Base-by-base conservation (phyloP, 2,888 invertebrate genomes). In the Leptinotarsa tumamoca region DNA sequence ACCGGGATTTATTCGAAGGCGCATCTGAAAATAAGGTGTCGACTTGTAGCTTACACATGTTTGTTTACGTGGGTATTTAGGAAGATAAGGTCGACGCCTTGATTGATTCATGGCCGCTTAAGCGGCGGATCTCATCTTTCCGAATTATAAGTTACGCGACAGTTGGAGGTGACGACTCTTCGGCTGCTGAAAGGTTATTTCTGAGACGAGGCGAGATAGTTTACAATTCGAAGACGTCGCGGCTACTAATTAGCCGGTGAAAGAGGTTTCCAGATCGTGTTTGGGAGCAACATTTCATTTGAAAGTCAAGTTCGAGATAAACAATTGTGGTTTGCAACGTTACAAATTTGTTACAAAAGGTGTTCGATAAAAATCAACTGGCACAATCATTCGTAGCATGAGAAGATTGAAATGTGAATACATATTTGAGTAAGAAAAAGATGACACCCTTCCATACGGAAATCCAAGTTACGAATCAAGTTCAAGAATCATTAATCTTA, bases 41-140 rank as follows among this genome's bases (percentile, higher is more conserved):
- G 86, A 86, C 83, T 86, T 86, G 85, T 86, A 85, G 83, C 85
- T 86, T 87, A 87, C 87, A 87, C 82, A 82, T 87, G 87, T 87
- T 87, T 86, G 85, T 87, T 86, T 85, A 85, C 84, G 85, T 84
- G 83, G 85, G 84, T 83, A 86, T 86, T 86, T 85, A 84, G 79
- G 81, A 82, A 84, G 86, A 87, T 87, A 86, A 86, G 83, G 84
- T 81, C 82, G 84, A 83, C 82, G 71, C 71, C 82, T 79, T 85
- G 86, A 86, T 86, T 86, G 86, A 87, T 87, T 86, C 85, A 86
- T 83, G 76, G 79, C 81, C 79, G 80, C 81, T 81, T 82, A 82
- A 83, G 79, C 80, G 82, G 81, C n/a, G 63, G 63, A 63, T 27
- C 63, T 63, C 63, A 63, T 63, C 63, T 63, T 81, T 81, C 80